phyloP scores from a whole-genome alignment of 1,140 invertebrate genomes.

The Anastrepha ludens region DNA sequence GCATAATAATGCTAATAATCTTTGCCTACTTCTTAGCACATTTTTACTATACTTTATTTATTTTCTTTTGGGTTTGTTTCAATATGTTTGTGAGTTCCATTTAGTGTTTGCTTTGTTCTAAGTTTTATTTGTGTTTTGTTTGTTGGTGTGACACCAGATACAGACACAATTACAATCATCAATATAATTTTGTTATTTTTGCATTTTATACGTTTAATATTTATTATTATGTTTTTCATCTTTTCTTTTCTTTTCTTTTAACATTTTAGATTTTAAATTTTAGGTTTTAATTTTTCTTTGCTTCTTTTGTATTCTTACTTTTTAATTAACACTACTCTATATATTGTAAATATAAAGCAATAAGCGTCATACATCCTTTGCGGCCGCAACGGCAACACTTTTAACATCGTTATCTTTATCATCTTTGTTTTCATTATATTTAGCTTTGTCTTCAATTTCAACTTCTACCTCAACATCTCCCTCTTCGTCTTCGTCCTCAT shows the following conservation, averaged over 20 bases:
- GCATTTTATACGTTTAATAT: constrained; percentile 41
- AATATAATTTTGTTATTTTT: not conserved
- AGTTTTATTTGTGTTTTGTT: constrained; percentile 47
- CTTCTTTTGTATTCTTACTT: constrained; percentile 51
- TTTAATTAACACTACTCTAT: constrained; percentile 53
- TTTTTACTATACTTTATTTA: not conserved
- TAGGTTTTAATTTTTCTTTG: constrained; percentile 31
- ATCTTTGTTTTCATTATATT: constrained; percentile 48
- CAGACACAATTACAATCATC: constrained; percentile 37
- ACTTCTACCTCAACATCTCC: not conserved
- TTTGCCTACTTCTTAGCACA: constrained; percentile 5
- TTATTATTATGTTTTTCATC: constrained; percentile 31
- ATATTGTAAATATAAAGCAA: constrained; percentile 55
- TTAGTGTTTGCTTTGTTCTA: constrained; percentile 42
- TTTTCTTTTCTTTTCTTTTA: constrained; percentile 41
- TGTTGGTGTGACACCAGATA: constrained; percentile 50
- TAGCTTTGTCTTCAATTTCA: constrained; percentile 45
- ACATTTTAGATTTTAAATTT: not conserved
- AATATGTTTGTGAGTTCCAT: constrained; percentile 34
- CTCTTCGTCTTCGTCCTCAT: not conserved
- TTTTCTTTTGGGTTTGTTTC: not conserved
- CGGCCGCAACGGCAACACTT: constrained; percentile 50
- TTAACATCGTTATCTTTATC: constrained; percentile 46
- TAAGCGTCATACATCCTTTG: constrained; percentile 54
- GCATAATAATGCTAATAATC: constrained; percentile 40